These are phyloP conservation scores for Oxycera nigricornis DNA, from an alignment of 2,888 invertebrate genomes.

Conservation along the genomic window DNA sequence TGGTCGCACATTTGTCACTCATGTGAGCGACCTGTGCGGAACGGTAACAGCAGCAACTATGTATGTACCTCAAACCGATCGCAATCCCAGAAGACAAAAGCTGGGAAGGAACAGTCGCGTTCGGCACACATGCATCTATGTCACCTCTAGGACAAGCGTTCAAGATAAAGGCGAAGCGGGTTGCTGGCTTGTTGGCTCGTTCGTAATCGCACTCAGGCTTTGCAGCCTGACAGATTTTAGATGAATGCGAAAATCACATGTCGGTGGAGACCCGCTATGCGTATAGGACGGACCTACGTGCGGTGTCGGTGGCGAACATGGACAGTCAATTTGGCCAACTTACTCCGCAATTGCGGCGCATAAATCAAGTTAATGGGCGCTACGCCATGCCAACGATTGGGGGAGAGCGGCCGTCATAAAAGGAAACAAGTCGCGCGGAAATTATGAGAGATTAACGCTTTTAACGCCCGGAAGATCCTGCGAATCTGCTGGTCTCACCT, in stretches of 20 bases:
- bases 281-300: background rate
- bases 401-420: background rate
- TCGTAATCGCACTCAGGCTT: background rate
- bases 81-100: conserved; percentile 31
- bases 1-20: conserved; percentile 28
- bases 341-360: background rate
- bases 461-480: too few species aligned
- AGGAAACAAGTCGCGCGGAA: background rate
- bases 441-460: background rate
- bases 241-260: conserved; percentile 11
- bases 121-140: background rate
- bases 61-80: conserved; percentile 3
- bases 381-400: background rate
- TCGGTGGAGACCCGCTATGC: background rate
- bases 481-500: too few species aligned
- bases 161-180: background rate
- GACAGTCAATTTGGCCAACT: background rate
- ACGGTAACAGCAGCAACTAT: background rate
- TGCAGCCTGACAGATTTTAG: background rate
- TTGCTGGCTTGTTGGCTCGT: background rate
- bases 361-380: conserved; percentile 7
- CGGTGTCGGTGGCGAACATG: background rate
- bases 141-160: conserved; percentile 4
- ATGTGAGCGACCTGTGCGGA: background rate
- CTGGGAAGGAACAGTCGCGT: background rate